Conservation (phyloP, 2,797 vertebrate species). For the Sebastes oblongus region DNA sequence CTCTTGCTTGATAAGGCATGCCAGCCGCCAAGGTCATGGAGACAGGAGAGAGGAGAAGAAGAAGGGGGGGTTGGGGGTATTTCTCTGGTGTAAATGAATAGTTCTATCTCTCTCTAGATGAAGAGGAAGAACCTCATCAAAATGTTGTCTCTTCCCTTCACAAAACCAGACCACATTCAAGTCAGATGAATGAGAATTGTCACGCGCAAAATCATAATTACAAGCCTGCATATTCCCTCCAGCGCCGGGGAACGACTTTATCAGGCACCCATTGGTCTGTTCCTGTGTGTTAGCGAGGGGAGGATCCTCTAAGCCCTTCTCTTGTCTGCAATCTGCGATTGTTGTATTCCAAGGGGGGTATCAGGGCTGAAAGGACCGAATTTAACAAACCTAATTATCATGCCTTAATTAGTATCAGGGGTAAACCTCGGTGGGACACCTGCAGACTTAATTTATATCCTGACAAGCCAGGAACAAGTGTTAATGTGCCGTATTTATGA, state of each 20-base stretch:
- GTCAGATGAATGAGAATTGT: constrained; percentile 83
- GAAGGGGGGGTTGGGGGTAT: constrained; percentile 29
- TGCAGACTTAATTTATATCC: constrained; percentile 99
- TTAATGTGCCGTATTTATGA: constrained; percentile 99
- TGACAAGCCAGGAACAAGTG: constrained; percentile 99
- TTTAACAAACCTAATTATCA: constrained; percentile 99
- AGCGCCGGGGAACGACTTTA: constrained; percentile 72
- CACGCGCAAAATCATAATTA: constrained; percentile 82
- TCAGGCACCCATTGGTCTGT: constrained; percentile 73
- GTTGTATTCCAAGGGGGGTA: constrained; percentile 82
- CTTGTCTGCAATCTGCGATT: constrained; percentile 83
- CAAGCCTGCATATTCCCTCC: constrained; percentile 73
- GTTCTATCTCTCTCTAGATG: constrained; percentile 75
- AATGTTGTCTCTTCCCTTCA: constrained; percentile 76
- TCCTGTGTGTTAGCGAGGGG: constrained; percentile 65
- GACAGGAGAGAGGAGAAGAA: constrained; percentile 63
- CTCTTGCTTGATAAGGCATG: constrained; percentile 80
- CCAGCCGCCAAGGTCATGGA: constrained; percentile 80
- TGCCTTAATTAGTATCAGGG: constrained; percentile 99
- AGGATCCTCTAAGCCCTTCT: constrained; percentile 75
- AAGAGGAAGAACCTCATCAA: constrained; percentile 82
- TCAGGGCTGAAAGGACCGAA: constrained; percentile 84
- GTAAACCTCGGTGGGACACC: constrained; percentile 99
- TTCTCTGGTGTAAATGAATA: constrained; percentile 79
- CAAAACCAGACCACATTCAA: constrained; percentile 73